Evolutionary conservation across 2,113 vertebrate species (phyloP), one percentile per base, ranked within the genome.

Genomic region (Pantherophis guttatus): DNA sequence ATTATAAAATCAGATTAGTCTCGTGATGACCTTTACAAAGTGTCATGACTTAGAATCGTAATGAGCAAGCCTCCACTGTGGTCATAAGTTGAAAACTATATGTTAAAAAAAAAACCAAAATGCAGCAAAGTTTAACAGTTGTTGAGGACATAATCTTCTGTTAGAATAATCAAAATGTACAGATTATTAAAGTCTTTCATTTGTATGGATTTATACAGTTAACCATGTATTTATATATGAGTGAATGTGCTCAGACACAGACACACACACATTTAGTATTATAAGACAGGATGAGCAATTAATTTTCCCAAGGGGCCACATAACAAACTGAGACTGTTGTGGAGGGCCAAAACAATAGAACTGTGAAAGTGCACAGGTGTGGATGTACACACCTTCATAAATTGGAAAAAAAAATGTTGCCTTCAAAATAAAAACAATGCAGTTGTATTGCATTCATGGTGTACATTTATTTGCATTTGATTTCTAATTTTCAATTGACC

Each of bases 131-230:
- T 39, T 92, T 86, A 94, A 65, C 48, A 92, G 26, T 96, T 57
- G 89, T 94, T 92, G 93, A 92, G 91, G 94, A 86, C 50, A 90
- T 93, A 75, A 95, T 86, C 89, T 65, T 19, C 88, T 93, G 85
- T 89, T 92, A 93, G 75, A 90, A 58, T 55, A 91, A 0, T 95
- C 86, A 50, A 52, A 90, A 24, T 44, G 44, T 55, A 39, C 48
- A 88, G 19, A 39, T 39, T 44, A 7, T 8, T 54, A 57, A 17
- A 70, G 21, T 26, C 58, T 53, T 58, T 52, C 12, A 10, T 81
- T 81, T 81, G 33, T 33, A 17, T 81, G 17, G 33, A 39, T 81
- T 39, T 39, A 81, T 81, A 81, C 19, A 21, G 33, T 81, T 81
- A 39, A 39, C n/a, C 15, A 9, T 81, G n/a, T 39, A 81, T 19